Conservation (phyloP, 1,140 invertebrate genomes). For the Ceratosolen fusciceps region DNA sequence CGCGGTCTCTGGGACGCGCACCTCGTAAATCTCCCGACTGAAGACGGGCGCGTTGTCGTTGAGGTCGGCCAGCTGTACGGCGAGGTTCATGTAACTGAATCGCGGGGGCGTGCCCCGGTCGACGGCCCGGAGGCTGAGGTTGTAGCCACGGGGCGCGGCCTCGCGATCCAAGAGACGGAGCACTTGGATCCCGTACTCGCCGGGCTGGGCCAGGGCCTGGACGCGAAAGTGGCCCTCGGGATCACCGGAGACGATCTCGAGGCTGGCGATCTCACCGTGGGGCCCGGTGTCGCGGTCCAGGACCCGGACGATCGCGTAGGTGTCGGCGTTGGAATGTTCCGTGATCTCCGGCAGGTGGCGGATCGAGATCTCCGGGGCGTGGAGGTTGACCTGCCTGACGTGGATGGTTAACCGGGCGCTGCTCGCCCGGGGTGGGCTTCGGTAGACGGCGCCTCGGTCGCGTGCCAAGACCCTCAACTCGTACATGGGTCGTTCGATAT, state of each 20-base stretch:
- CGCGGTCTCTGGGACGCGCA: conserved; percentile 88
- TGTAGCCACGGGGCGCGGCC: conserved; percentile 83
- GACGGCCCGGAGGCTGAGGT: conserved; percentile 86
- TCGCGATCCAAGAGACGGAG: conserved; percentile 84
- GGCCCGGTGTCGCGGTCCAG: conserved; percentile 86
- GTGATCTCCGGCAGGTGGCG: conserved; percentile 84
- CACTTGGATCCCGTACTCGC: conserved; percentile 84
- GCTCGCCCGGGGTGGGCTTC: conserved; percentile 75
- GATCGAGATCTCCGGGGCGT: conserved; percentile 87
- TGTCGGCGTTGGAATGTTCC: conserved; percentile 87
- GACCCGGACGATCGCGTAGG: conserved; percentile 91
- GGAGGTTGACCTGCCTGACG: conserved; percentile 89
- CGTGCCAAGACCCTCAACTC: conserved; percentile 85
- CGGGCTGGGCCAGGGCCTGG: conserved; percentile 68
- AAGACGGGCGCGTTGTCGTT: conserved; percentile 92
- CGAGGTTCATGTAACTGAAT: conserved; percentile 81
- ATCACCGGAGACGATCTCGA: conserved; percentile 92
- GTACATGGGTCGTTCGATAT: conserved; percentile 78
- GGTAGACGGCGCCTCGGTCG: conserved; percentile 82
- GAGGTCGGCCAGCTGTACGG: conserved; percentile 83
- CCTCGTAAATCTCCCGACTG: conserved; percentile 89
- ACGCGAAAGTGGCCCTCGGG: conserved; percentile 89
- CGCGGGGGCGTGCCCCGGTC: conserved; percentile 86
- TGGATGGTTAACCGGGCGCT: conserved; percentile 83
- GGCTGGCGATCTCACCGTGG: conserved; percentile 84